Base-by-base conservation (phyloP, 2,888 invertebrate species). In the Nomada goodeniana region DNA sequence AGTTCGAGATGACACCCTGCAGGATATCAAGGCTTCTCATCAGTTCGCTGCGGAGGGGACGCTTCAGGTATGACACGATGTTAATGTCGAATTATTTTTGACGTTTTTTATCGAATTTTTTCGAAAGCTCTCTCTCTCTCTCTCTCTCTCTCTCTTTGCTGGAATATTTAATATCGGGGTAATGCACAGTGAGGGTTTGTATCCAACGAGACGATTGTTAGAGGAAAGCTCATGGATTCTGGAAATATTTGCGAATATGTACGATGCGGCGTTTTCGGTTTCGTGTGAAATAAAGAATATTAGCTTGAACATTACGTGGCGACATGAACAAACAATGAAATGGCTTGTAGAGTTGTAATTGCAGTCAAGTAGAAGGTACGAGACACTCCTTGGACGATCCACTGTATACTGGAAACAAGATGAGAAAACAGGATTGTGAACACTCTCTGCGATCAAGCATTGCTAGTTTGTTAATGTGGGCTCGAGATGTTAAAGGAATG, bases 401-500 rank as follows among this genome's bases (percentile, higher is more conserved):
- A 5, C 26, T 87, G 3, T 23, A 74, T 23, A 60, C 80, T 11
- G 77, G 26, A 9, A 80, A 59, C 15, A 78, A 50, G 9, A 60
- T 80, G 55, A 81, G 84, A 44, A 55, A 80, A 20, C 90, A 90
- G 42, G 81, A 90, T 4, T 92, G 92, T 69, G 86, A 90, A 1
- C 74, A 74, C 50, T 75, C 73, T 0, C 68, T 92, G 4, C 86
- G 83, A 10, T 80, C 85, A 0, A 89, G 87, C 23, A 70, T 92
- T 36, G 83, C 44, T 0, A 67, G 78, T 0, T 47, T 92, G 5
- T 55, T 92, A 18, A 69, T 80, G 1, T 92, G 92, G 92, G 89
- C 92, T 64, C 85, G 83, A 23, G 75, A 88, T 23, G 61, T 70
- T 5, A 88, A 82, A 55, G 84, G 87, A 65, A 92, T 92, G 91